phyloP scores from a whole-genome alignment of 2,113 vertebrate species.

The Tricholaema leucomelas region DNA sequence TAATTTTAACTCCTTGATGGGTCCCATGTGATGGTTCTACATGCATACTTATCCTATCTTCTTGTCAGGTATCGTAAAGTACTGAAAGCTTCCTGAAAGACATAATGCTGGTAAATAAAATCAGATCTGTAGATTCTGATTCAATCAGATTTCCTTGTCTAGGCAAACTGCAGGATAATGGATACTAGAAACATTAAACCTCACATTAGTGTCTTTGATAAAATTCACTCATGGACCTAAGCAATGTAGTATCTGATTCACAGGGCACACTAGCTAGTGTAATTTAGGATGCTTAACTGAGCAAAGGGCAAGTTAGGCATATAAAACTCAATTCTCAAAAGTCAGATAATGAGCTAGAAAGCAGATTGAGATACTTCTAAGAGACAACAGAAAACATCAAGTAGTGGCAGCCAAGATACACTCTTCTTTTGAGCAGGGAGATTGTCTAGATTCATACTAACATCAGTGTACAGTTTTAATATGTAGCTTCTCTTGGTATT shows the following conservation, averaged over 20 bases:
- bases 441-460: background rate
- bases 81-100: background rate
- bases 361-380: background rate
- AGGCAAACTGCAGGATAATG: background rate
- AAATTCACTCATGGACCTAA: background rate
- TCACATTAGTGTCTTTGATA: background rate
- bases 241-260: background rate
- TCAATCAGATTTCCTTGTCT: background rate
- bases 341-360: background rate
- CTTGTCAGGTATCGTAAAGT: background rate
- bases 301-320: background rate
- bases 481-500: background rate
- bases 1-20: background rate
- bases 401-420: background rate
- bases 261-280: background rate
- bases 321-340: background rate
- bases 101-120: background rate
- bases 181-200: background rate
- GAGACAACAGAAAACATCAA: background rate
- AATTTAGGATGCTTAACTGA: background rate
- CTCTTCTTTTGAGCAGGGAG: background rate
- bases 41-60: background rate
- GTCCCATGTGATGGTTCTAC: background rate
- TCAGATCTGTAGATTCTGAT: background rate
- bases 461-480: background rate